Evolutionary conservation across 2,113 vertebrate genomes (phyloP).

Genomic region (Psammodynastes pulverulentus): DNA sequence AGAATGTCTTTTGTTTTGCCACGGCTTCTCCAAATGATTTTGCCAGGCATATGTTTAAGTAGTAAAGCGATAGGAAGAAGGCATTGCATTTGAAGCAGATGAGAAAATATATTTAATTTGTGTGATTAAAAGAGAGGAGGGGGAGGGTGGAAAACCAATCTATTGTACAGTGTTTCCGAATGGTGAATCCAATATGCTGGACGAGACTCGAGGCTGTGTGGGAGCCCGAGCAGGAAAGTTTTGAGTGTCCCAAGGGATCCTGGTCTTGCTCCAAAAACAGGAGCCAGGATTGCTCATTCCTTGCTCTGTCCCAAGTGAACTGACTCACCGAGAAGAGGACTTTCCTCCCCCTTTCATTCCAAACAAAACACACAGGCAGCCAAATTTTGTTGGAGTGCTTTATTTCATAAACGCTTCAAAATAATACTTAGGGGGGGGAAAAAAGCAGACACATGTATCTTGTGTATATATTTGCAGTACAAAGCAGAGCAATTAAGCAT

Average conservation of each 20-base stretch:
- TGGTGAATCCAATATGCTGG: no score
- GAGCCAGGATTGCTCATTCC: background rate
- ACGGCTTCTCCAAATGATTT: background rate
- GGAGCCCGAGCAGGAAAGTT: background rate
- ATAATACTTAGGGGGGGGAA: background rate
- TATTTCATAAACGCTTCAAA: constrained; percentile 49
- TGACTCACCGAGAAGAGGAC: background rate
- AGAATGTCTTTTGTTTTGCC: background rate
- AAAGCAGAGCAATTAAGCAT: background rate
- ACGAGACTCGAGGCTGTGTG: background rate
- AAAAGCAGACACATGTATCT: constrained; percentile 1
- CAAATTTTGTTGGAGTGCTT: constrained; percentile 65
- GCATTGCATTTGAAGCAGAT: background rate
- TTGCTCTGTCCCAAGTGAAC: background rate
- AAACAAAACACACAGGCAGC: constrained; percentile 63
- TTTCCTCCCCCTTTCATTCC: background rate
- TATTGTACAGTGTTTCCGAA: background rate
- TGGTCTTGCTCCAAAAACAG: background rate
- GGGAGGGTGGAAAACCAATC: background rate
- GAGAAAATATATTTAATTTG: background rate
- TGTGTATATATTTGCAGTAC: constrained; percentile 33
- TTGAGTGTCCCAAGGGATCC: background rate
- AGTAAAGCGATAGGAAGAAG: background rate
- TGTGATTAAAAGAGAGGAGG: background rate
- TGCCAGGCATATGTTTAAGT: background rate